phyloP scores from a whole-genome alignment of 2,113 vertebrate species.

The Triplophysa tibetana region DNA sequence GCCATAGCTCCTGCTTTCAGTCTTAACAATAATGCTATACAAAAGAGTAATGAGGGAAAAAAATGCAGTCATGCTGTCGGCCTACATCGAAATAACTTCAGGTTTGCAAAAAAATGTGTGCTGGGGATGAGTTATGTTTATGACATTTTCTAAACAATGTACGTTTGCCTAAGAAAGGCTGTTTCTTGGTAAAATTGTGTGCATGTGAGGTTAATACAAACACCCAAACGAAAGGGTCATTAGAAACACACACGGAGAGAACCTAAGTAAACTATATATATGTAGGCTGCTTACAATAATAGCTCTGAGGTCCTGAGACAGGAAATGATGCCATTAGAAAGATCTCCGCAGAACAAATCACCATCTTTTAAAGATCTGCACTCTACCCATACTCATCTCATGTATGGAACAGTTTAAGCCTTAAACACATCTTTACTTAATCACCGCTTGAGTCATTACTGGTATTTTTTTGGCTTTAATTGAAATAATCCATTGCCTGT shows the following conservation, averaged over 20 bases:
- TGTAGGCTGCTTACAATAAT: conserved; percentile 73
- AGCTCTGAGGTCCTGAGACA: conserved; percentile 75
- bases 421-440: conserved; percentile 61
- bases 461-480: conserved; percentile 54
- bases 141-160: conserved; percentile 20
- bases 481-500: conserved; percentile 47
- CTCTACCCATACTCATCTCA: conserved; percentile 53
- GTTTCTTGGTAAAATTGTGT: conserved; percentile 65
- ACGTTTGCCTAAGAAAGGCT: background rate
- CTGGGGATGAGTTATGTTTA: background rate
- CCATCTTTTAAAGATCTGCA: conserved; percentile 64
- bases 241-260: conserved; percentile 45
- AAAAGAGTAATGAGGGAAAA: too few relatives aligned
- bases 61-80: conserved; percentile 82
- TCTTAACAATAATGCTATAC: background rate
- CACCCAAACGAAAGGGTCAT: conserved; percentile 6
- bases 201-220: conserved; percentile 74
- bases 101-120: conserved; percentile 68
- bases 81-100: conserved; percentile 81
- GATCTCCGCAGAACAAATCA: conserved; percentile 64
- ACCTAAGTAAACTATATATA: conserved; percentile 55
- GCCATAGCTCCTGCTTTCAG: background rate
- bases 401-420: conserved; percentile 48
- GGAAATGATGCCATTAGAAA: conserved; percentile 76
- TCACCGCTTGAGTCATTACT: conserved; percentile 51